Evolutionary conservation across 2,113 vertebrate species (phyloP).

Genomic region (Halichoeres trimaculatus): DNA sequence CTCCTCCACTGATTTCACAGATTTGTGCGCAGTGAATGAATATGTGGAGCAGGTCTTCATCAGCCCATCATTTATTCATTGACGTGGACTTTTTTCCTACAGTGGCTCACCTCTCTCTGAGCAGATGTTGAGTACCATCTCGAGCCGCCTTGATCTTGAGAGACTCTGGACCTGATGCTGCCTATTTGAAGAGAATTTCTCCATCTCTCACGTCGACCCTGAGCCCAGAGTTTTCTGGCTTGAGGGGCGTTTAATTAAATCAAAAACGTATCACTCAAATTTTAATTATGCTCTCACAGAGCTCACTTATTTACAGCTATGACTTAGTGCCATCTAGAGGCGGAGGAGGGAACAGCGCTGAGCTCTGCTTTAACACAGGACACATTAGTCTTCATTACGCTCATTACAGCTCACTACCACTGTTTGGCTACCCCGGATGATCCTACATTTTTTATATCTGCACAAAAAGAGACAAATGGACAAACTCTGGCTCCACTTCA

Average conservation of each 20-base stretch:
- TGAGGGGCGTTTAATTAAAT: slow-evolving; percentile 75
- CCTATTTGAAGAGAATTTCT: slow-evolving; percentile 43
- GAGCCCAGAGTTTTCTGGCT: slow-evolving; percentile 53
- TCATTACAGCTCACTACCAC: not conserved
- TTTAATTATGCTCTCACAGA: slow-evolving; percentile 69
- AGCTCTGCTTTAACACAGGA: not conserved
- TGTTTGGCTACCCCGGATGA: slow-evolving; percentile 1
- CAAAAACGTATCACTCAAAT: slow-evolving; percentile 70
- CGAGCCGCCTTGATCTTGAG: slow-evolving; percentile 59
- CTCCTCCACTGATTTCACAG: slow-evolving; percentile 28
- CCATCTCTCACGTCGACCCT: slow-evolving; percentile 40
- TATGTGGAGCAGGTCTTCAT: slow-evolving; percentile 66
- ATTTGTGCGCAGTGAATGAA: slow-evolving; percentile 41
- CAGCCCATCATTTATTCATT: slow-evolving; percentile 74
- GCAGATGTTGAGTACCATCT: slow-evolving; percentile 66
- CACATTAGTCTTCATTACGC: slow-evolving; percentile 23
- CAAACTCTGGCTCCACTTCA: not conserved
- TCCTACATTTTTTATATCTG: not conserved
- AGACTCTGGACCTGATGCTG: slow-evolving; percentile 60
- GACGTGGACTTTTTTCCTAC: slow-evolving; percentile 70
- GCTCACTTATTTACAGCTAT: slow-evolving; percentile 55
- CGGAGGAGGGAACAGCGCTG: slow-evolving; percentile 10
- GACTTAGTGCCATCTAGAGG: slow-evolving; percentile 83
- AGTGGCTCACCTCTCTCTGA: slow-evolving; percentile 61
- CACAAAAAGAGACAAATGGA: not conserved